Percentiles rank a stretch among this genome's conserved stretches.
Conservation (phyloP, 1,140 invertebrate species). For the Drosophila littoralis region DNA sequence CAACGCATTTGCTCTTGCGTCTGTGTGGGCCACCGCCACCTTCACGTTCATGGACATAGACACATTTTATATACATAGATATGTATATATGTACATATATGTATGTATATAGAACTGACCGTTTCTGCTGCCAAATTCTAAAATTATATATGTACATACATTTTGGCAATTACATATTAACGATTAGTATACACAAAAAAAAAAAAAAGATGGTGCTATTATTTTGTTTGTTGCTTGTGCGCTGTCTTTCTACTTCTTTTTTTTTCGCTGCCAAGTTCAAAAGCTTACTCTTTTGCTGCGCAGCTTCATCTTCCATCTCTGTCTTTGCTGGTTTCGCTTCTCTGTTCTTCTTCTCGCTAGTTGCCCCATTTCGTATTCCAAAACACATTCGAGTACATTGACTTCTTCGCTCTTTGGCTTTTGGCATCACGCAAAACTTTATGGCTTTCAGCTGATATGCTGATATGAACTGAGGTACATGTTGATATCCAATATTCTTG, state of each 20-base stretch:
- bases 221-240: constrained; percentile 40
- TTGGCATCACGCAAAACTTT: constrained; percentile 11
- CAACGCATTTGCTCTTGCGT: constrained; percentile 14
- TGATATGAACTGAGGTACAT: neutral
- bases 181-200: constrained; percentile 37
- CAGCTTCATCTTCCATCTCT: constrained; percentile 14
- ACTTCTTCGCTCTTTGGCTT: constrained; percentile 30
- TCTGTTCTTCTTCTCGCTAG: constrained; percentile 11
- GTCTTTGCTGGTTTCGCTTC: neutral
- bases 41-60: constrained; percentile 72
- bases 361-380: constrained; percentile 27
- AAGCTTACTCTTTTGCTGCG: constrained; percentile 19
- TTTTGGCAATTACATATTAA: constrained; percentile 1
- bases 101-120: constrained; percentile 5
- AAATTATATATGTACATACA: constrained; percentile 36
- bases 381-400: constrained; percentile 35
- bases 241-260: constrained; percentile 37
- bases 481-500: neutral
- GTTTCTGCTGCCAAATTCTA: constrained; percentile 67
- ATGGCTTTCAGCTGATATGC: neutral
- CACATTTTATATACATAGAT: constrained; percentile 23
- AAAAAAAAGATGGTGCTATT: constrained; percentile 23
- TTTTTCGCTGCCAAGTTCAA: constrained; percentile 73
- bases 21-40: constrained; percentile 65
- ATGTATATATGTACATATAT: neutral